Base-by-base conservation (phyloP, 2,797 vertebrate species). In the Oreochromis grahami region DNA sequence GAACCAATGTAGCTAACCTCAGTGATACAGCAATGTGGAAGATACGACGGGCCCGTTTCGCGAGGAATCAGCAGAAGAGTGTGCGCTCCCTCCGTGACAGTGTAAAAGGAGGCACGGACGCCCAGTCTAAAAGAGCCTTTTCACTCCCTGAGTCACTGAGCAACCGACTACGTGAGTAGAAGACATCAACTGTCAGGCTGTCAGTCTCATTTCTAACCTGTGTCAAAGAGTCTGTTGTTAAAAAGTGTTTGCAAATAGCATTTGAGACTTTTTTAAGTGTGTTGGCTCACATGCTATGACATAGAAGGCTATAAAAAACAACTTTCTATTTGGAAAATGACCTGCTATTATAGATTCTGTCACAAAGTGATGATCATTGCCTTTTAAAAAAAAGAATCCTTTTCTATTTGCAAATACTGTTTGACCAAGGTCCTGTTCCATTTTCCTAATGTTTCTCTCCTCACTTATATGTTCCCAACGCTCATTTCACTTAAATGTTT, bases 11-110 rank as follows among this genome's bases (percentile, higher is more conserved):
- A 48, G 98, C 98, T 80, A 99, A 99, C 95, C 97, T 99, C 84
- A 99, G 98, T 3, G 99, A 99, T 9, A 96, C 98, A 0, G 99
- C 99, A 0, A 94, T 99, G 97, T 99, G 99, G 98, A 99, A 99
- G 95, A 99, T 99, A 92, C 97, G 98, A 86, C 96, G 98, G 60
- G 99, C 99, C 19, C 98, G 98, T 50, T 99, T 99, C 68, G 98
- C 99, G 19, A 97, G 99, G 50, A 99, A 99, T 89, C 97, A 96
- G 0, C 99, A 99, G 97, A 99, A 98, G 96, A 99, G 98, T 1
- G 98, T 99, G 82, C 97, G 99, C 3, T 99, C 99, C 5, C 96
- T 99, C 52, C 95, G 98, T 29, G 98, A 99, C 96, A 99, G 98
- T 7, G 98, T 99, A 83, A 99, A 97, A 89, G 98, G 94, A 84